Evolutionary conservation across 2,888 invertebrate species (phyloP).

Genomic region (Epiperipatus broadwayi): DNA sequence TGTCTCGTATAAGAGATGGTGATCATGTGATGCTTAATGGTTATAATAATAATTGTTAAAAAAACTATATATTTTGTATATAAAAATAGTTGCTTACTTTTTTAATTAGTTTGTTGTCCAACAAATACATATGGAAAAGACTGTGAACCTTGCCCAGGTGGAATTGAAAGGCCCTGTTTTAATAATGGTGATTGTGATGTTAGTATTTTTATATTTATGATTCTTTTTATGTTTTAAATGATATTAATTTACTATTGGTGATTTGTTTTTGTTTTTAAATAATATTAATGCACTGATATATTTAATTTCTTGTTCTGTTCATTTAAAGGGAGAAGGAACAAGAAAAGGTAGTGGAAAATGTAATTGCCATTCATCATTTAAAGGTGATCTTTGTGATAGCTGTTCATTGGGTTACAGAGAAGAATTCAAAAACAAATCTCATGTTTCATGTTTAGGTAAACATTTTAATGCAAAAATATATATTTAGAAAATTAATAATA

Average conservation of each 20-base stretch:
- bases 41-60: too few species aligned
- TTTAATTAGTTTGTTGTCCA: constrained; percentile 52
- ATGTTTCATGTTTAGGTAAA: too few species aligned
- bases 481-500: too few species aligned
- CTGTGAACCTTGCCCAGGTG: constrained; percentile 59
- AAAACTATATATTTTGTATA: too few species aligned
- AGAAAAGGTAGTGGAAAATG: constrained; percentile 82
- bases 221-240: constrained; percentile 11
- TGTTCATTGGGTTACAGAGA: constrained; percentile 55
- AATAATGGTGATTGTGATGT: constrained; percentile 59
- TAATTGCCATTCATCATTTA: constrained; percentile 60
- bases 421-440: too few species aligned
- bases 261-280: constrained; percentile 11
- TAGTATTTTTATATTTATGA: constrained; percentile 17
- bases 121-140: constrained; percentile 57
- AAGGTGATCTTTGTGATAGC: constrained; percentile 51
- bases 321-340: constrained; percentile 55
- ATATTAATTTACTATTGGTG: constrained; percentile 9
- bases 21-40: too few species aligned
- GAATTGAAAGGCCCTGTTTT: constrained; percentile 50
- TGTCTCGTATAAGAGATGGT: too few species aligned
- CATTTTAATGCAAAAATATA: too few species aligned
- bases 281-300: too few species aligned
- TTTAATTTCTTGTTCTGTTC: constrained; percentile 11
- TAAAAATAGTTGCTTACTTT: too few species aligned